Base-by-base conservation (phyloP, 2,888 invertebrate species). In the Drosophila mettleri region DNA sequence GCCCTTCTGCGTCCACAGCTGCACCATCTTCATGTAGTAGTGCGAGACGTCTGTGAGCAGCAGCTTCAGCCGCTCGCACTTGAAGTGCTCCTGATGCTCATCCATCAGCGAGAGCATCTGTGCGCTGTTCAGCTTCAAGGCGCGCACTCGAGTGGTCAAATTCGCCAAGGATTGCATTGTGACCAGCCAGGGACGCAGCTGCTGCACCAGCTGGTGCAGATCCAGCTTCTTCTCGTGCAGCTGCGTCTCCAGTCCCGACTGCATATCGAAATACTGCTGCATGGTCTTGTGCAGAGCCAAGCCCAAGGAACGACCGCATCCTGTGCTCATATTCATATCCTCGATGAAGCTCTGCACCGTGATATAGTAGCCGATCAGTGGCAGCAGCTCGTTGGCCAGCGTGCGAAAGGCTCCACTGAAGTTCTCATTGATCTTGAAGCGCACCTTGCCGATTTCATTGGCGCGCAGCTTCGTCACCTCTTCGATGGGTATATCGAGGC, bases 1-100 rank as follows among this genome's bases (percentile, higher is more conserved):
- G 0, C 86, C 85, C 53, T 84, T 84, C 22, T 85, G 86, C 0
- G 65, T 84, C 85, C 85, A 85, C 18, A 82, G 16, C 43, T 86
- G 82, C 6, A 86, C 80, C 31, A 84, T 78, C 24, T 78, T 81
- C 80, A 85, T 80, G 24, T 85, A 85, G 7, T 62, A 53, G 3
- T 55, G 24, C 0, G 79, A 49, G 1, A 78, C 77, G 0, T 61
- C 59, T 0, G 39, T 49, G n/a, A 86, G 3, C 4, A 82, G 31
- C 18, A 24, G 24, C 10, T 27, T 24, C 0, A 74, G 22, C 0
- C 52, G 29, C 0, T 60, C 68, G 14, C 36, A n/a, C 29, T 73
- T 78, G 41, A 31, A 72, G 1, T 60, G 63, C 14, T 57, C 36
- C 24, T 55, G 61, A 3, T 60, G 58, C 6, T 73, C 71, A 12